A percentile compares a stretch with the other conserved stretches of the same genome.
Conservation (phyloP, 2,113 vertebrate species). For the Tringa solitaria region DNA sequence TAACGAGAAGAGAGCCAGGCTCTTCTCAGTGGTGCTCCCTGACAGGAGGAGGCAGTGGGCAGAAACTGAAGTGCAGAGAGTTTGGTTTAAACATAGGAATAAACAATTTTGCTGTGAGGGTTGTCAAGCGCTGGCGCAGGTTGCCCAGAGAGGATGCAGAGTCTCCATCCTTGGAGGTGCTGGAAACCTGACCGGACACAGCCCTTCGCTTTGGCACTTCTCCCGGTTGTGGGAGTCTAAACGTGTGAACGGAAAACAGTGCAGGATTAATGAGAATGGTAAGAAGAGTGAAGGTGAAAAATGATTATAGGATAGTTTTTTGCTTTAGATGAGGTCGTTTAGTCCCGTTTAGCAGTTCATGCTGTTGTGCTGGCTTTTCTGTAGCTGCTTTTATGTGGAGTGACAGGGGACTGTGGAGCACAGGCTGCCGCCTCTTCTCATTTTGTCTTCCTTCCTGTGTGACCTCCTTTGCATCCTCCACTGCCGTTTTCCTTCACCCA, state of each 20-base stretch:
- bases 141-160: too few relatives aligned
- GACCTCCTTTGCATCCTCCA: neutral
- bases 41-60: too few relatives aligned
- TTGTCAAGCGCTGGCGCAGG: too few relatives aligned
- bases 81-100: too few relatives aligned
- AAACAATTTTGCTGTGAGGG: too few relatives aligned
- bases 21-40: too few relatives aligned
- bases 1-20: neutral
- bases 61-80: too few relatives aligned
- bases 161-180: too few relatives aligned
- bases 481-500: neutral
- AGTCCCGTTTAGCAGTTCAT: neutral
- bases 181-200: too few relatives aligned
- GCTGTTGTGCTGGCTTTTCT: neutral
- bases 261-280: neutral
- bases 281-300: neutral
- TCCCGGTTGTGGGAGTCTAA: neutral
- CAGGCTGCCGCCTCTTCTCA: neutral
- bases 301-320: neutral
- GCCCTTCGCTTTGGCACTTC: neutral
- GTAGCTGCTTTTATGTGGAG: neutral
- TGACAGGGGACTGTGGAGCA: neutral
- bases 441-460: neutral
- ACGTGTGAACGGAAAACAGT: neutral
- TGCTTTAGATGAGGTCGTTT: neutral